phyloP scores from a whole-genome alignment of 37 sponge, comb jelly and placozoan genomes.

The Ephydatia muelleri region DNA sequence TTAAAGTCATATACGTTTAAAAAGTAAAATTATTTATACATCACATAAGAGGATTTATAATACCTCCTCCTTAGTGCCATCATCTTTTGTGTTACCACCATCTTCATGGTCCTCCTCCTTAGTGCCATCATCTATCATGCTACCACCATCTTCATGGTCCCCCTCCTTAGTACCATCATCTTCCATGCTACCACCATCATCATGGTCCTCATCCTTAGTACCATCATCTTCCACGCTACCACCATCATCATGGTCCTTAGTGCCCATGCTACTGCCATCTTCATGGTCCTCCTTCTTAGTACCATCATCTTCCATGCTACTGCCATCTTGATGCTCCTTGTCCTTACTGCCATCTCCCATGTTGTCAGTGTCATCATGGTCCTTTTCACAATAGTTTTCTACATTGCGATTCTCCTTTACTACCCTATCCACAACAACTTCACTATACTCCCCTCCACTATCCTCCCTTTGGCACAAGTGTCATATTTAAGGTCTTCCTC shows the following conservation, averaged over 20 bases:
- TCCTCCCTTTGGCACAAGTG: not conserved
- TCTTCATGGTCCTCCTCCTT: conserved; percentile 5
- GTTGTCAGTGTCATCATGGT: not conserved
- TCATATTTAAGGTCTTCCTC: conserved; percentile 41
- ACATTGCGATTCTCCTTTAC: not conserved
- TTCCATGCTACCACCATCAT: not conserved
- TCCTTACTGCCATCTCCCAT: not conserved
- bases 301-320: not conserved
- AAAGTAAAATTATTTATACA: too few relatives aligned
- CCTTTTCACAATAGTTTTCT: not conserved
- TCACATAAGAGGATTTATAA: too few relatives aligned
- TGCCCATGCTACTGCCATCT: not conserved
- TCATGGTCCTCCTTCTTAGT: not conserved
- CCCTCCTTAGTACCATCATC: too few relatives aligned
- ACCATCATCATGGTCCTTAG: not conserved
- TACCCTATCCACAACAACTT: not conserved
- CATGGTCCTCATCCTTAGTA: not conserved
- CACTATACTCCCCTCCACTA: too few relatives aligned
- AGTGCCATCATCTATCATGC: not conserved
- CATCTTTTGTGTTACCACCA: not conserved
- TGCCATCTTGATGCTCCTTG: not conserved
- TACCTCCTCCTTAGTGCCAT: not conserved
- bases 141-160: not conserved
- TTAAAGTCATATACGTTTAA: too few relatives aligned
- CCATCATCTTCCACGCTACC: not conserved